phyloP scores from a whole-genome alignment of 2,888 invertebrate species.

The Sepiola atlantica region DNA sequence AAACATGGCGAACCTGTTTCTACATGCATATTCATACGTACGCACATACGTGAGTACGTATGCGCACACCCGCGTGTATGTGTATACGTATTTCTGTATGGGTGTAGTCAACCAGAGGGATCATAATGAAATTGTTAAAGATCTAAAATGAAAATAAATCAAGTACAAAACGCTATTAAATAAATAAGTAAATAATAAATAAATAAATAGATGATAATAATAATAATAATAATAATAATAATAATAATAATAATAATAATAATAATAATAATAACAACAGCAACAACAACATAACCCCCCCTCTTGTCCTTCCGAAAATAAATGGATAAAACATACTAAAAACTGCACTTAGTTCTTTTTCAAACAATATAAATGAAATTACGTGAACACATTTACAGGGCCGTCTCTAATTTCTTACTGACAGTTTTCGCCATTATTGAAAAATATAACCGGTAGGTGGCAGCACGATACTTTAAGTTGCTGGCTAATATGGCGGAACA shows the following conservation, averaged over 20 bases:
- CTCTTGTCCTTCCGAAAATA: neutral
- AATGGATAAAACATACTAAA: neutral
- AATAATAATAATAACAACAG: no score
- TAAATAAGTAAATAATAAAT: no score
- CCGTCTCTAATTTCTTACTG: neutral
- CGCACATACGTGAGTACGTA: no score
- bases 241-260: no score
- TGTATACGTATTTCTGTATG: neutral
- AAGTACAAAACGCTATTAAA: neutral
- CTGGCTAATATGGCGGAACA: neutral
- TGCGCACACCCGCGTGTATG: neutral
- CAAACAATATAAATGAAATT: neutral
- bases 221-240: no score
- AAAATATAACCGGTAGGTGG: neutral
- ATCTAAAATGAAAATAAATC: neutral
- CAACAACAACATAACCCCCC: no score
- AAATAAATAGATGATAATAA: no score
- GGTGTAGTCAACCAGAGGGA: neutral
- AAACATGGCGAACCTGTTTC: neutral
- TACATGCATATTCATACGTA: neutral
- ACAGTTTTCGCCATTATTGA: slow-evolving; percentile 6
- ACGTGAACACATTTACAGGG: neutral
- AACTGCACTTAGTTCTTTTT: neutral
- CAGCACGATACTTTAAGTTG: neutral
- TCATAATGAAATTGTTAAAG: neutral